phyloP scores from a whole-genome alignment of 1,140 invertebrate species.

The Sesamia nonagrioides region DNA sequence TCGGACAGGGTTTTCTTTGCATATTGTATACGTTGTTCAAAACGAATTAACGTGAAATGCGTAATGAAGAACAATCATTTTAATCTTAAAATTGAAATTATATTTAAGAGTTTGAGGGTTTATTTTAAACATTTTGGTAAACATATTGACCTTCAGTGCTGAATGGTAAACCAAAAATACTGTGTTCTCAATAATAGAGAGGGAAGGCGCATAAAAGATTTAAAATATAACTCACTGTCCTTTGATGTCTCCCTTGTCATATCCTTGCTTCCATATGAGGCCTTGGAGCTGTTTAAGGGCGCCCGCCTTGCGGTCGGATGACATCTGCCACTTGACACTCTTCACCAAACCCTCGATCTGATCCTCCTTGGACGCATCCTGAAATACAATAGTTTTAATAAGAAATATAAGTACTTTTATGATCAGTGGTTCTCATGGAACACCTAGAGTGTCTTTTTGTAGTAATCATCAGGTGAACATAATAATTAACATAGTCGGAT shows the following conservation, averaged over 20 bases:
- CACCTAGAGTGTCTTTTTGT: too few species aligned
- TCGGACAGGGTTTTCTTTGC: too few species aligned
- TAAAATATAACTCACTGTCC: conserved; percentile 93
- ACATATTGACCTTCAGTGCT: neutral
- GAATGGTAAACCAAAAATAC: neutral
- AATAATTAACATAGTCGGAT: too few species aligned
- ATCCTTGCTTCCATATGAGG: conserved; percentile 95
- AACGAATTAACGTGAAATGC: neutral
- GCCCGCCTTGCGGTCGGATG: conserved; percentile 92
- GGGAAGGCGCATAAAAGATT: too few species aligned
- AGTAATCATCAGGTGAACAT: too few species aligned
- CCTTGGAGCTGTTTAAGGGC: conserved; percentile 96
- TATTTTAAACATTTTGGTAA: neutral
- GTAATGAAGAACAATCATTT: neutral
- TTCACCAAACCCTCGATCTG: conserved; percentile 89
- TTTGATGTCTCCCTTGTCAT: conserved; percentile 92
- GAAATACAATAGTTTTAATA: conserved; percentile 51
- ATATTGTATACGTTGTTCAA: too few species aligned
- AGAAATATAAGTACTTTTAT: neutral
- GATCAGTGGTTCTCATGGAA: too few species aligned
- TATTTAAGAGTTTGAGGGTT: neutral
- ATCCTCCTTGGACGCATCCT: conserved; percentile 87
- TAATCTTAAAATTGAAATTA: neutral
- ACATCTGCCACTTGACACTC: conserved; percentile 94
- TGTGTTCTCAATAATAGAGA: too few species aligned